Evolutionary conservation across 2,797 vertebrate genomes (phyloP).

Genomic region (Notolabrus celidotus): DNA sequence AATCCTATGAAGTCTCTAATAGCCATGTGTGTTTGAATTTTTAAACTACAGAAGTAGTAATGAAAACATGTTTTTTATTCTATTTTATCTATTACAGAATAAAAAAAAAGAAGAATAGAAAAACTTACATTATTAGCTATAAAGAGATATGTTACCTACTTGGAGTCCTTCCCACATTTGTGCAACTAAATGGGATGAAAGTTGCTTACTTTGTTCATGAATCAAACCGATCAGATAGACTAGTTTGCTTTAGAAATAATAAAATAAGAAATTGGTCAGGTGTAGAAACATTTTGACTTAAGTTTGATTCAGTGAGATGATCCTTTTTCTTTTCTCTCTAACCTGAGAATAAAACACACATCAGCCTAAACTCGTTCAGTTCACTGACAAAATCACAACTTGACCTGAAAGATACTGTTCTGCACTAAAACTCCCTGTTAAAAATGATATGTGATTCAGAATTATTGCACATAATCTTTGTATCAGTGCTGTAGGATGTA

Average conservation of each 20-base stretch:
- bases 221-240: neutral
- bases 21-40: no score
- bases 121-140: neutral
- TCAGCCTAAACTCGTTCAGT: neutral
- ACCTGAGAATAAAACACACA: neutral
- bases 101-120: neutral
- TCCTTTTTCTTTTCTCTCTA: neutral
- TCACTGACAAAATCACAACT: neutral
- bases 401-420: neutral
- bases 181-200: neutral
- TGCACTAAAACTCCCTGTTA: neutral
- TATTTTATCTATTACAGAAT: no score
- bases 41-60: no score
- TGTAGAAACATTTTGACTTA: neutral
- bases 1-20: no score
- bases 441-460: neutral
- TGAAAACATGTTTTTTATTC: no score
- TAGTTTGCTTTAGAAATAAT: neutral
- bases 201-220: neutral
- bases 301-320: neutral
- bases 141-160: neutral
- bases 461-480: neutral
- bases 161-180: no score
- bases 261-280: neutral
- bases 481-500: neutral